phyloP scores from a whole-genome alignment of 2,888 invertebrate species.

The Drosophila nr. medialis region DNA sequence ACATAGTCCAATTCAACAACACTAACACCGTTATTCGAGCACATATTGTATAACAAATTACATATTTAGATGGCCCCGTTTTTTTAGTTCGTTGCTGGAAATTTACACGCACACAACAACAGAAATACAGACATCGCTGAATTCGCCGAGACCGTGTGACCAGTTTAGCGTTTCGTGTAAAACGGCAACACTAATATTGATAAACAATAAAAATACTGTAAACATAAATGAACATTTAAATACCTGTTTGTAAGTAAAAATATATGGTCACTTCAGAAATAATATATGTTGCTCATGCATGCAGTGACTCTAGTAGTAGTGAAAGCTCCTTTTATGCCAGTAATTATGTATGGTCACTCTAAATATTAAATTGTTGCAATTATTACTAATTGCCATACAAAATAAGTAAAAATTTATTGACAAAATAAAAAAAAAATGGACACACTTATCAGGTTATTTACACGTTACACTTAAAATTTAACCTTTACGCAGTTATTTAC shows the following conservation, averaged over 20 bases:
- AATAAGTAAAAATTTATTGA: background rate
- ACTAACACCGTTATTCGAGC: constrained; percentile 50
- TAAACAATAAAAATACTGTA: constrained; percentile 1
- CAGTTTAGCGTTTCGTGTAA: background rate
- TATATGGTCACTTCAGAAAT: background rate
- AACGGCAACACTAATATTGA: constrained; percentile 4
- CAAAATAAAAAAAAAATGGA: background rate
- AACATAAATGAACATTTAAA: background rate
- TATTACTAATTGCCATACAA: background rate
- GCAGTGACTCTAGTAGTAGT: background rate
- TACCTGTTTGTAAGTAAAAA: background rate
- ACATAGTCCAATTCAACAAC: constrained; percentile 66
- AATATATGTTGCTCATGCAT: background rate
- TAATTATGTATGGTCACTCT: background rate
- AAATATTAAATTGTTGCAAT: background rate
- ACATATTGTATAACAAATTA: constrained; percentile 55
- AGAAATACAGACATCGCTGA: constrained; percentile 39
- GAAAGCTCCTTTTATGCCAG: background rate
- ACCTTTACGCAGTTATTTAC: background rate
- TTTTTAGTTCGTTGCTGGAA: constrained; percentile 29
- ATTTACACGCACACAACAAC: constrained; percentile 45
- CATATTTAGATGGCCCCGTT: constrained; percentile 32
- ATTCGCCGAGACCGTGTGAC: constrained; percentile 41
- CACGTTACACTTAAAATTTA: constrained; percentile 6
- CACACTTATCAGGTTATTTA: constrained; percentile 8